Percentiles rank a stretch among this genome's conserved stretches.
These are phyloP conservation scores for Amblyteles armatorius DNA, from an alignment of 2,888 invertebrate species.

Conservation along the genomic window DNA sequence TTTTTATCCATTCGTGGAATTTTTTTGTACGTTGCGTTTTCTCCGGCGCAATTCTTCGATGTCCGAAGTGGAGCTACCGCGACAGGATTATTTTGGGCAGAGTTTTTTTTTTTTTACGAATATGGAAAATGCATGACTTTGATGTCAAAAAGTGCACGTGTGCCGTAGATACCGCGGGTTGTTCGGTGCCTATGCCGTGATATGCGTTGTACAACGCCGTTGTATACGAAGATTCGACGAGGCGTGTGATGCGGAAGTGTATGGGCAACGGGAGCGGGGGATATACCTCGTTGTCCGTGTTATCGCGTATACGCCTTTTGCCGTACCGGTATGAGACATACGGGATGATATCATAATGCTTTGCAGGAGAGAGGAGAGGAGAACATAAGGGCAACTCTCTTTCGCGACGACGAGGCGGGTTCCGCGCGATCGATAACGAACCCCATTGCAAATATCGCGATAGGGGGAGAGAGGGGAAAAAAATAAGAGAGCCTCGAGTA, in stretches of 20 bases:
- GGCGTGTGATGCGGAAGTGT: conserved; percentile 45
- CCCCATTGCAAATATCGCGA: conserved; percentile 77
- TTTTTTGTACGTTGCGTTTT: neutral
- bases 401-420: conserved; percentile 71
- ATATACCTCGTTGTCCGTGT: conserved; percentile 36
- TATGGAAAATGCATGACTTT: conserved; percentile 30
- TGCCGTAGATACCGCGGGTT: neutral
- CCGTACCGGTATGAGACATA: conserved; percentile 38
- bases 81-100: neutral
- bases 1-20: neutral
- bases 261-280: neutral
- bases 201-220: neutral
- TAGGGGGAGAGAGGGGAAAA: conserved; percentile 59
- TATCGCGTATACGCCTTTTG: conserved; percentile 31
- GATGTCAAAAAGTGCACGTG: conserved; percentile 14
- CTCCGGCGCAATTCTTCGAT: neutral
- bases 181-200: conserved; percentile 5
- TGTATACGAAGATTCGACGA: conserved; percentile 14
- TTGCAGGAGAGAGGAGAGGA: conserved; percentile 55
- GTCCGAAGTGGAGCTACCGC: neutral
- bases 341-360: conserved; percentile 51
- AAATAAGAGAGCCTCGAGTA: conserved; percentile 32
- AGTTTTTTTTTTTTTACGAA: neutral
- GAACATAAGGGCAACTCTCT: conserved; percentile 69
- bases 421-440: conserved; percentile 76